Base-by-base conservation (phyloP, 2,888 invertebrate genomes). In the Acanthacorydalis orientalis region DNA sequence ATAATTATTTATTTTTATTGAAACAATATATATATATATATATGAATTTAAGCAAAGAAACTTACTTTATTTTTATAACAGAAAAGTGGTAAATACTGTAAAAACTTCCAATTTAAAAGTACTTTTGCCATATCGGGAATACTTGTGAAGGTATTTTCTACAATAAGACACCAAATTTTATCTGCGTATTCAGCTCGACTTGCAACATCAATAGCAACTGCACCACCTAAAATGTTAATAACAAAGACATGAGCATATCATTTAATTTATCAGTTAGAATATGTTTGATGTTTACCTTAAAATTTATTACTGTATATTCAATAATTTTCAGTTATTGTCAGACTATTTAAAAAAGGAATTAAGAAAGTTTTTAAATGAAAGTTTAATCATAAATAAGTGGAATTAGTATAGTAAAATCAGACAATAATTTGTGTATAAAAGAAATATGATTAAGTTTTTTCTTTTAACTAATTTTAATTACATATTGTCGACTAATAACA, bases 101-200 rank as follows among this genome's bases (percentile, higher is more conserved):
- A 62, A 54, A 81, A 69, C 57, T 70, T 74, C 70, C 81, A 77
- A 60, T 82, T 81, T 53, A 93, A 74, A 54, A 95, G 72, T 51
- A 84, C 79, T 56, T 78, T 77, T 14, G 90, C 91, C 81, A 95
- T 91, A 53, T 89, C 89, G 33, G 91, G 91, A 64, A 96, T 87
- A 62, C 86, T 87, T 4, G 92, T 92, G 60, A 96, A 96, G 3
- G 93, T 93, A 64, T 96, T 96, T 66, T 96, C 95, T 14, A 95
- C 77, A 53, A 96, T 77, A 51, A 92, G 67, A 54, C 86, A 89
- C 78, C 87, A 84, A 51, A 93, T 77, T 68, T 81, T 82, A 56
- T 78, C 77, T 37, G 78, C 72, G 64, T 86, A 87, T 54, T 84
- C 78, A 14, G 79, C 70, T 57, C 81, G 77, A 15, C 83, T 78